Conservation (phyloP, 2,797 vertebrate species). For the Callimico goeldii region DNA sequence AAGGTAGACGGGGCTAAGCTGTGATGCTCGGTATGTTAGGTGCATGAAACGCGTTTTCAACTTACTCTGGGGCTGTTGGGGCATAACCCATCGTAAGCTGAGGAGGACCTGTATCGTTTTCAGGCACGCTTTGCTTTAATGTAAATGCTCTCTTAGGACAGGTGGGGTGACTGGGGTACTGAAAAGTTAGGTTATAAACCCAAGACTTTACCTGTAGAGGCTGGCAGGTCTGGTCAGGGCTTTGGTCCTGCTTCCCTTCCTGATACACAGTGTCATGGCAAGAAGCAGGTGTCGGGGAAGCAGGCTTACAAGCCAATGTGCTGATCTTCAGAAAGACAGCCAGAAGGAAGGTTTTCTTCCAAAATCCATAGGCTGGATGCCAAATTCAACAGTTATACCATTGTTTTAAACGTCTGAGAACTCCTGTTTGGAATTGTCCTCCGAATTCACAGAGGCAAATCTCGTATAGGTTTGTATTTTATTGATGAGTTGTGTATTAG, state of each 20-base stretch:
- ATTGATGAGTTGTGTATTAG: not conserved
- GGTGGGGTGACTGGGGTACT: rapidly evolving
- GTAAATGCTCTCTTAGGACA: not conserved
- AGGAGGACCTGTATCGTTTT: not conserved
- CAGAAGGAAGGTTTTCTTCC: not conserved
- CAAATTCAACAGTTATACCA: not conserved
- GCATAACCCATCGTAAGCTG: not conserved
- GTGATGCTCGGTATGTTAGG: not conserved
- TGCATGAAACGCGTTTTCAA: not conserved
- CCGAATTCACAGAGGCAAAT: not conserved
- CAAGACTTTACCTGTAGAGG: not conserved
- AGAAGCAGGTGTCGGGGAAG: not conserved
- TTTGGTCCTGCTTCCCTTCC: not conserved
- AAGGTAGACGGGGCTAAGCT: not conserved
- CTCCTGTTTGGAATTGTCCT: not conserved
- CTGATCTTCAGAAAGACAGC: not conserved
- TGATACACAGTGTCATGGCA: not conserved
- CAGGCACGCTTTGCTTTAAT: too few relatives aligned
- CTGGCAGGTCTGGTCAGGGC: rapidly evolving
- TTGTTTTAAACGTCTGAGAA: not conserved
- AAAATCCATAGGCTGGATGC: not conserved
- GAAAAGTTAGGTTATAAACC: not conserved
- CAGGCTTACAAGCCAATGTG: rapidly evolving
- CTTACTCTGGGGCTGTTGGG: not conserved
- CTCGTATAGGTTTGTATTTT: not conserved